Base-by-base conservation (phyloP, 2,113 vertebrate genomes). In the Mus spicilegus region DNA sequence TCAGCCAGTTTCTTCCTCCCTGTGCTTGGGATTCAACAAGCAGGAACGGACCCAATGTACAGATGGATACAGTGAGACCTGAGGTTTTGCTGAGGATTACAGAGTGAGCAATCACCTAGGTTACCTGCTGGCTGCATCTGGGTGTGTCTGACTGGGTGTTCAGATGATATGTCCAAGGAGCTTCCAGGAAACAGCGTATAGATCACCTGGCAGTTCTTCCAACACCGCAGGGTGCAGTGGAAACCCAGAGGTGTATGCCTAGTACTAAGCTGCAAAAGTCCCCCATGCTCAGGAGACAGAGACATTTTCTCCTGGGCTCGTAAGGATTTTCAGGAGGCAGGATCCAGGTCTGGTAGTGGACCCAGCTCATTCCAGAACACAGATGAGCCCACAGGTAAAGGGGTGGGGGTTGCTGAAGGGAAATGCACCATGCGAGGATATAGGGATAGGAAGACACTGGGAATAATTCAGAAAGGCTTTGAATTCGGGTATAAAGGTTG, bases 161-260 rank as follows among this genome's bases (percentile, higher is more conserved):
- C 24, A 9, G 81, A 22, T 26, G 1, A 0, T 4, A 4, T 3
- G 0, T 2, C 49, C 51, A 16, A 0, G 0, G 22, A 33, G 26
- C 49, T n/a, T 69, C 61, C 24, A 5, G 82, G 82, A 77, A 36
- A 58, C 7, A 39, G 61, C 0, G 0, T 4, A 3, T 13, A 33
- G 1, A 1, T 80, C 6, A 8, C 67, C 36, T 22, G 36, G 28
- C 5, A 13, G n/a, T 14, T 73, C n/a, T 77, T 2, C 1, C 22
- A 3, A 17, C 46, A 46, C 39, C 0, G 0, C 28, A 13, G 49
- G 2, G 17, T 63, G 61, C 33, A 22, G 6, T 28, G 39, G 73
- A 69, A 67, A 58, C 67, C 54, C 28, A 6, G 5, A 36, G n/a
- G 4, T 0, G 0, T 30, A 58, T 17, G 49, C 19, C 5, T 19